phyloP scores from a whole-genome alignment of 1,140 invertebrate species.

The Parapsyche elsis region DNA sequence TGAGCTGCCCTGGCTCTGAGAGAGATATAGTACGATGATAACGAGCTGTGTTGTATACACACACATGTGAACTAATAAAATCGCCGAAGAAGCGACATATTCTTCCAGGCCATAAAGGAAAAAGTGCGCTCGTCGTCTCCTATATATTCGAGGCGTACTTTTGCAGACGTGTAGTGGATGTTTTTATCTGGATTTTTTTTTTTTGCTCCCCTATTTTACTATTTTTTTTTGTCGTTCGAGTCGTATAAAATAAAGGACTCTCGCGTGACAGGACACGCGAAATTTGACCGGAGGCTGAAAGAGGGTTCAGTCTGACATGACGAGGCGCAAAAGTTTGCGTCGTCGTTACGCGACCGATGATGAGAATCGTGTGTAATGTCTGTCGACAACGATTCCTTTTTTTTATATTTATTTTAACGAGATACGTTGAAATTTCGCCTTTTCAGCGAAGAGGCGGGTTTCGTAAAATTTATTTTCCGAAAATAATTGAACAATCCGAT shows the following conservation, averaged over 20 bases:
- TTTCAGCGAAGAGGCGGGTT: too few species aligned
- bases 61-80: neutral
- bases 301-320: neutral
- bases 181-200: neutral
- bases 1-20: too few species aligned
- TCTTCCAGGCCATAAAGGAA: neutral
- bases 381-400: neutral
- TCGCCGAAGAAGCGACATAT: neutral
- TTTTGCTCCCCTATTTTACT: neutral
- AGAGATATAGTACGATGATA: too few species aligned
- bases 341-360: neutral
- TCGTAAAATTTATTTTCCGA: too few species aligned
- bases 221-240: neutral
- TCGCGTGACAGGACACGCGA: neutral
- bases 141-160: too few species aligned
- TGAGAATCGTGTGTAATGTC: neutral
- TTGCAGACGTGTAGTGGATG: neutral
- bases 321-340: neutral
- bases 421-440: too few species aligned
- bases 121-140: neutral
- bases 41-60: too few species aligned
- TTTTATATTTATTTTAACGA: too few species aligned
- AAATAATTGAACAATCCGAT: too few species aligned
- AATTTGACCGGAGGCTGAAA: neutral
- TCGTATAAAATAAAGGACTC: conserved; percentile 1